These are phyloP conservation scores for Tetranychus urticae DNA, from an alignment of 1,140 invertebrate species.

Conservation along the genomic window DNA sequence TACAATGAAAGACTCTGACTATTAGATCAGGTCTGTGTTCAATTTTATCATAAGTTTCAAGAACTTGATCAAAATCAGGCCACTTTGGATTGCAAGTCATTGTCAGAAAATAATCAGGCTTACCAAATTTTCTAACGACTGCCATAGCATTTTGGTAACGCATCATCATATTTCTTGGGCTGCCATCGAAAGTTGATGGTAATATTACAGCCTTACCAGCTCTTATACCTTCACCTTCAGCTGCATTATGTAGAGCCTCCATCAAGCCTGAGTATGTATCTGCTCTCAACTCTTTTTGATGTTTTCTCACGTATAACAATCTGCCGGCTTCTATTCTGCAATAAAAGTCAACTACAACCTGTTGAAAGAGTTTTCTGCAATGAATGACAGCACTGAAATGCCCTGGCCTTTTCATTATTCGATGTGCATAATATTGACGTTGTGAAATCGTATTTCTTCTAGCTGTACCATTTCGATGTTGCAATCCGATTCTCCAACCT, in stretches of 20 bases:
- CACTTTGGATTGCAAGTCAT: constrained; percentile 19
- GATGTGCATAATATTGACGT: background rate
- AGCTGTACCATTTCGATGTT: background rate
- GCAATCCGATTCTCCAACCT: background rate
- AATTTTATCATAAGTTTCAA: background rate
- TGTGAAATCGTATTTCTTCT: background rate
- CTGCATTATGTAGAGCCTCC: constrained; percentile 6
- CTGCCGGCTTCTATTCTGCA: constrained; percentile 7
- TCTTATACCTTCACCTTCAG: background rate
- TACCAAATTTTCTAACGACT: constrained; percentile 17
- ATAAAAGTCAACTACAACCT: constrained; percentile 11
- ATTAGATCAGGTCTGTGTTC: background rate
- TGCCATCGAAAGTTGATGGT: constrained; percentile 9
- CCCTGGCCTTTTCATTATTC: background rate
- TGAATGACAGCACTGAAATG: constrained; percentile 12
- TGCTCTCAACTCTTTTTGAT: constrained; percentile 7
- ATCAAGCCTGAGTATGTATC: constrained; percentile 9
- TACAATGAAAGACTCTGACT: background rate
- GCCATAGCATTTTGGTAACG: constrained; percentile 18
- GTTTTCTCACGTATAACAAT: constrained; percentile 1
- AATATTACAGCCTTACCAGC: background rate
- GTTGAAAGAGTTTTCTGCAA: constrained; percentile 12
- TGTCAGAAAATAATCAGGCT: constrained; percentile 23
- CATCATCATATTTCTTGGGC: constrained; percentile 4
- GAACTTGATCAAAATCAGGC: background rate